Evolutionary conservation across 37 sponge, comb jelly and placozoan species (phyloP).

Genomic region (Hormiphora californensis): DNA sequence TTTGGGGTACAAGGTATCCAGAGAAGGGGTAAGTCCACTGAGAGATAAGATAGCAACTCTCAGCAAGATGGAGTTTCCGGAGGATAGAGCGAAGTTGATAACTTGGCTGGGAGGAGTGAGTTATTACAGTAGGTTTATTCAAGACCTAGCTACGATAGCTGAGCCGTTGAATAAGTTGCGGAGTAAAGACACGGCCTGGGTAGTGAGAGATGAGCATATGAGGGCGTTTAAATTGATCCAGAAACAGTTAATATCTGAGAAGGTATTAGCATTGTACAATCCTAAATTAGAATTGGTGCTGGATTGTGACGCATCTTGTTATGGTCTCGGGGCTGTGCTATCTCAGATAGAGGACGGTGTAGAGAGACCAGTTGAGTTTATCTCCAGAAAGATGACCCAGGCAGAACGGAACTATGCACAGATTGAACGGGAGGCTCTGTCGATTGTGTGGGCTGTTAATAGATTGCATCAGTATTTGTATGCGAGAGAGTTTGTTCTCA

Average conservation of each 20-base stretch:
- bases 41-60: conserved; percentile 47
- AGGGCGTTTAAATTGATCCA: conserved; percentile 58
- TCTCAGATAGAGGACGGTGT: conserved; percentile 52
- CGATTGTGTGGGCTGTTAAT: conserved; percentile 42
- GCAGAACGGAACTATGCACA: conserved; percentile 25
- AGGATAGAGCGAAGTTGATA: conserved; percentile 44
- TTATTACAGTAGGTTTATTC: conserved; percentile 57
- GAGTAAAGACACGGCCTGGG: conserved; percentile 31
- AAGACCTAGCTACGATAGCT: conserved; percentile 47
- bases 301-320: conserved; percentile 56
- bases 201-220: conserved; percentile 14
- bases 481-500: neutral
- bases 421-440: conserved; percentile 55
- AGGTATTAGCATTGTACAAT: conserved; percentile 56
- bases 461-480: conserved; percentile 43
- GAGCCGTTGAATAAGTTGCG: conserved; percentile 56
- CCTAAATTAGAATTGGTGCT: neutral
- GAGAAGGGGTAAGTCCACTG: conserved; percentile 29
- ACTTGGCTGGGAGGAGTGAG: conserved; percentile 59
- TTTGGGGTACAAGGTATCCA: conserved; percentile 41
- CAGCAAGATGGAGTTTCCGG: conserved; percentile 39
- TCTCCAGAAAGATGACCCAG: neutral
- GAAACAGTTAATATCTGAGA: conserved; percentile 40
- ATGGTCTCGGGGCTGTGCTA: conserved; percentile 58
- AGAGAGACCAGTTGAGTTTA: conserved; percentile 56